Conservation (phyloP, 2,113 vertebrate genomes). For the Gasterosteus nipponicus region DNA sequence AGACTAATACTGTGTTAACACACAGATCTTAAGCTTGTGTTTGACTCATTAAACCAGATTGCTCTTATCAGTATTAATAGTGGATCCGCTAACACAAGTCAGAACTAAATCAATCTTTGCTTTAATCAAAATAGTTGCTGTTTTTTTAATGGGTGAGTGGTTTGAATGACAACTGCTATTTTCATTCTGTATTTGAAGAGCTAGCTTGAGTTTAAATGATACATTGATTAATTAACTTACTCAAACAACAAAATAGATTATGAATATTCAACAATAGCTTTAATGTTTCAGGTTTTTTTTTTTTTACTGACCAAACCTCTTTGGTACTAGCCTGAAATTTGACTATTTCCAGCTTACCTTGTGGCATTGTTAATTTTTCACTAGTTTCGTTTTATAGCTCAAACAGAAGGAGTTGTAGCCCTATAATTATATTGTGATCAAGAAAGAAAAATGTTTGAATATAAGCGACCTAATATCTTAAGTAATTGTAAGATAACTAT, state of each 20-base stretch:
- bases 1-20: neutral
- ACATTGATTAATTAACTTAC: neutral
- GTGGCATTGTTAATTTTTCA: neutral
- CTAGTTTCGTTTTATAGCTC: neutral
- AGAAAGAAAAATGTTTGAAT: neutral
- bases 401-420: neutral
- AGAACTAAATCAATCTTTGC: neutral
- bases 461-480: neutral
- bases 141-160: neutral
- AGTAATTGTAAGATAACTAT: neutral
- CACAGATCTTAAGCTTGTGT: neutral
- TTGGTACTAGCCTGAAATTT: neutral
- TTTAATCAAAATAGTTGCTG: neutral
- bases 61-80: neutral
- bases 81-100: too few relatives aligned
- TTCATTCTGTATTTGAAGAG: neutral
- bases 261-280: neutral
- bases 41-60: neutral
- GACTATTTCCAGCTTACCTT: neutral
- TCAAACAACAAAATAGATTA: neutral
- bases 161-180: neutral
- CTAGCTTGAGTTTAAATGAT: neutral
- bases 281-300: neutral
- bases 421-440: neutral
- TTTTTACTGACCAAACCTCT: neutral